These are phyloP conservation scores for Agrilus biguttatus DNA, from an alignment of 2,888 invertebrate species.

Conservation along the genomic window DNA sequence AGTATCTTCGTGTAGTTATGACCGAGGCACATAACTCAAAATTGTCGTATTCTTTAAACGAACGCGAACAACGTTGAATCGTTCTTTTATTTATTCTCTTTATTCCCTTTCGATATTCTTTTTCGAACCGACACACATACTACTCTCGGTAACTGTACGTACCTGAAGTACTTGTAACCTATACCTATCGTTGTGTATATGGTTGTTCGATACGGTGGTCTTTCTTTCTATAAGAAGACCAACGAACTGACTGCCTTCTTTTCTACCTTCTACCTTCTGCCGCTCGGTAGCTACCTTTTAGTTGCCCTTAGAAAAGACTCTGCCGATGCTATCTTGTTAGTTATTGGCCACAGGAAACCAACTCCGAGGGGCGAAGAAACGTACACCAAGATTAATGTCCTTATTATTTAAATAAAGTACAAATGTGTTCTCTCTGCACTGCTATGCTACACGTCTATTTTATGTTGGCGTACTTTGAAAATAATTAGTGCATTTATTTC, in stretches of 20 bases:
- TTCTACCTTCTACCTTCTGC: too few relatives aligned
- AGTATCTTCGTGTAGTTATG: constrained; percentile 11
- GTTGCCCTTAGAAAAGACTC: constrained; percentile 15
- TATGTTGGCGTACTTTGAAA: too few relatives aligned
- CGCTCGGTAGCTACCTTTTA: constrained; percentile 15
- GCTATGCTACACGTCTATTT: too few relatives aligned
- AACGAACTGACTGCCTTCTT: constrained; percentile 6
- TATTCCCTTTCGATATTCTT: constrained; percentile 9
- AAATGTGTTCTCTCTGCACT: constrained; percentile 2
- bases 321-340: constrained; percentile 27
- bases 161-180: too few relatives aligned
- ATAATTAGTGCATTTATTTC: too few relatives aligned
- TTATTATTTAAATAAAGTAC: constrained; percentile 25
- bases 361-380: constrained; percentile 21
- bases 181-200: constrained; percentile 6
- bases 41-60: constrained; percentile 11
- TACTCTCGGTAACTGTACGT: too few relatives aligned
- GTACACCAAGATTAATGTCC: constrained; percentile 23
- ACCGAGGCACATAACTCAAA: constrained; percentile 14
- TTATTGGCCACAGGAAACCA: constrained; percentile 28
- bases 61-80: constrained; percentile 1
- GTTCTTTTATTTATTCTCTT: constrained; percentile 9
- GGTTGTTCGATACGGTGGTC: constrained; percentile 18
- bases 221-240: constrained; percentile 11
- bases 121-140: too few relatives aligned